These are phyloP conservation scores for honey bee (Apis mellifera) DNA, from an alignment of 1,140 invertebrate genomes.

Conservation along the genomic window DNA sequence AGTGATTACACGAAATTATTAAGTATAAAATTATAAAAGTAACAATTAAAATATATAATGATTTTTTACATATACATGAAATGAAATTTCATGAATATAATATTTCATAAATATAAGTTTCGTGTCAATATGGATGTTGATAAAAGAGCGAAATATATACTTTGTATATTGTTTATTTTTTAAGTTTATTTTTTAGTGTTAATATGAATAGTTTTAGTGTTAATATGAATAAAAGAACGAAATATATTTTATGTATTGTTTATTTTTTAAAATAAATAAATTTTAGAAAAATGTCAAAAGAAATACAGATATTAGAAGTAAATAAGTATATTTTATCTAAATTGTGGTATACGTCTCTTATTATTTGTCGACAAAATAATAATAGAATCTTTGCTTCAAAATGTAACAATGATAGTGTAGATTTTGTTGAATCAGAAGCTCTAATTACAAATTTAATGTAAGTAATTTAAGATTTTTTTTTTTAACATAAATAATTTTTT, in stretches of 20 bases:
- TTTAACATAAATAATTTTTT: neutral
- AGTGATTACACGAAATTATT: no score
- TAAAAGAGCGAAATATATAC: neutral
- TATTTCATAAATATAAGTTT: neutral
- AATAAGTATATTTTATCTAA: conserved; percentile 54
- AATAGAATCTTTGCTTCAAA: conserved; percentile 2
- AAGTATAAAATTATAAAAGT: neutral
- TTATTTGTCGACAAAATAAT: conserved; percentile 23
- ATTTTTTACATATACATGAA: neutral
- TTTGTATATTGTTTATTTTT: neutral
- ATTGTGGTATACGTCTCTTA: conserved; percentile 59
- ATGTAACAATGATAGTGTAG: conserved; percentile 19
- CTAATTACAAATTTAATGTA: conserved; percentile 40
- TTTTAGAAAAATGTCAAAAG: conserved; percentile 43
- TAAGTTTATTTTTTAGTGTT: neutral
- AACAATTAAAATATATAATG: neutral
- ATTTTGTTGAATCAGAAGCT: conserved; percentile 38
- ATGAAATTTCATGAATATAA: neutral
- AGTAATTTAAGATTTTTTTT: conserved; percentile 22
- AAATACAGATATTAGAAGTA: conserved; percentile 26
- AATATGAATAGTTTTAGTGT: neutral
- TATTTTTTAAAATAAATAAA: conserved; percentile 2
- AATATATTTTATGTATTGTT: neutral
- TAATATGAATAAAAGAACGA: neutral
- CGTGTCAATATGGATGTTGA: conserved; percentile 1